phyloP scores from a whole-genome alignment of 2,797 vertebrate species.

The Ambastaia sidthimunki region DNA sequence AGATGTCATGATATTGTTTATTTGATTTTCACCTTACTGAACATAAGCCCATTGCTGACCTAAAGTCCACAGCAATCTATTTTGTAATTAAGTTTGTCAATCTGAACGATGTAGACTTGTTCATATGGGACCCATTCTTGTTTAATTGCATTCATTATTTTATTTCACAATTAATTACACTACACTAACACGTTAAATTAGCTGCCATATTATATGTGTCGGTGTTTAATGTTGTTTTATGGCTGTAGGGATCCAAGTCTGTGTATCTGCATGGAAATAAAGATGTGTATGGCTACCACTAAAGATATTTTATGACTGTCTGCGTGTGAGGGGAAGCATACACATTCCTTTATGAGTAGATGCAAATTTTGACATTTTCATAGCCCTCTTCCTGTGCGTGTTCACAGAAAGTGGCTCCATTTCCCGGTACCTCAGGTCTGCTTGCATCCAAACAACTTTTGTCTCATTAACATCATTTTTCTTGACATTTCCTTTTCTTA shows the following conservation, averaged over 20 bases:
- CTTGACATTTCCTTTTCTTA: not conserved
- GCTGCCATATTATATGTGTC: not conserved
- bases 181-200: no score
- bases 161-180: no score
- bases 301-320: not conserved
- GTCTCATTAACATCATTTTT: conserved; percentile 22
- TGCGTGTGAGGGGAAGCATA: conserved; percentile 42
- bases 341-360: conserved; percentile 29
- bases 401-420: not conserved
- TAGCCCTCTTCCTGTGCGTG: conserved; percentile 11
- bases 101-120: no score
- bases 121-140: no score
- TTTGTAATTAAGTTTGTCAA: no score
- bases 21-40: not conserved
- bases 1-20: not conserved
- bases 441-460: not conserved
- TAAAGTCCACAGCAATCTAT: no score
- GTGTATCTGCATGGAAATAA: not conserved
- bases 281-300: conserved; percentile 17
- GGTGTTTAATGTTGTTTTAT: conserved; percentile 11
- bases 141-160: no score
- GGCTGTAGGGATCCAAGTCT: not conserved
- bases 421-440: conserved; percentile 8
- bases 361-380: conserved; percentile 52
- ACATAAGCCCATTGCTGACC: not conserved